Conservation (phyloP, 2,797 vertebrate species). For the Lophius americanus region DNA sequence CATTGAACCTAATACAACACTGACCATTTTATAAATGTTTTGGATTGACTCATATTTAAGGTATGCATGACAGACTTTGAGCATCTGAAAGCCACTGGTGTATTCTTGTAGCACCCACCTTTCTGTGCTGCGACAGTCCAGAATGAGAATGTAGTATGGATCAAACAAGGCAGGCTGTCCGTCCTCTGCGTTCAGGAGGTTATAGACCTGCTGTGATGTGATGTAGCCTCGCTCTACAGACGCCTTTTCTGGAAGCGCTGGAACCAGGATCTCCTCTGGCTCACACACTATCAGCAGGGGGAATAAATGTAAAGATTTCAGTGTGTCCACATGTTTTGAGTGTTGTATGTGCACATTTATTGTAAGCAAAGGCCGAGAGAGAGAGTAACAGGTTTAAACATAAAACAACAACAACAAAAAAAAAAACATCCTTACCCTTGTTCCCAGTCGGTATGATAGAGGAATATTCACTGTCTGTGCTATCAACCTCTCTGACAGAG, state of each 20-base stretch:
- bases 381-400: neutral
- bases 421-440: slow-evolving; percentile 56
- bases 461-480: slow-evolving; percentile 52
- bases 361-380: neutral
- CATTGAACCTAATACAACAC: neutral
- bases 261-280: slow-evolving; percentile 58
- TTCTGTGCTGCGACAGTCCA: slow-evolving; percentile 72
- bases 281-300: slow-evolving; percentile 30
- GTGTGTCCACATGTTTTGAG: neutral
- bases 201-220: slow-evolving; percentile 73
- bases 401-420: neutral
- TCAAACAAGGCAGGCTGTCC: slow-evolving; percentile 69
- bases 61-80: neutral
- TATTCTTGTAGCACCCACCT: slow-evolving; percentile 43
- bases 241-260: slow-evolving; percentile 59
- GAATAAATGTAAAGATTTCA: slow-evolving; percentile 23
- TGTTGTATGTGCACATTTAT: neutral
- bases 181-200: slow-evolving; percentile 74
- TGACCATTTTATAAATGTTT: too few species aligned
- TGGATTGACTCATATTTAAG: neutral
- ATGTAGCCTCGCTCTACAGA: slow-evolving; percentile 68
- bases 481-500: slow-evolving; percentile 66
- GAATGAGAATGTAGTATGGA: slow-evolving; percentile 71
- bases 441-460: slow-evolving; percentile 43
- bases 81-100: neutral